Base-by-base conservation (phyloP, 1,140 invertebrate species). In the Musca domestica region DNA sequence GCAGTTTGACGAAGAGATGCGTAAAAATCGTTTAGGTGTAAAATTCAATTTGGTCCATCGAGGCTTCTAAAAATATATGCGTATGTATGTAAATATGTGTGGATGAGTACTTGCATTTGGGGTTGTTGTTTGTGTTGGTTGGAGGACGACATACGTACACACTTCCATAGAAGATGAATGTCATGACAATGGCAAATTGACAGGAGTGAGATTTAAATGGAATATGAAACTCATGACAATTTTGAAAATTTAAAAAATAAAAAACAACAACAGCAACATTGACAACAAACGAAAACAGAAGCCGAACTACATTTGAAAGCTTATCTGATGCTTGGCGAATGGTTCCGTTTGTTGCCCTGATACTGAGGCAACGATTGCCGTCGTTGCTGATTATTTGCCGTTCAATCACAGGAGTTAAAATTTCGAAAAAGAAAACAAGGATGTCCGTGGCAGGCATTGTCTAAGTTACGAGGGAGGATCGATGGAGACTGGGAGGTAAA, bases 21-120 rank as follows among this genome's bases (percentile, higher is more conserved):
- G 17, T 61, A 34, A 61, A 61, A 34, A 41, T 61, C 56, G 19
- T 61, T 61, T 19, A 61, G 27, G 56, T 61, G 56, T 61, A 61
- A 61, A 61, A 61, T 61, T 61, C 56, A 61, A 61, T 61, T 61
- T 34, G 19, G 34, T 5, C 4, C 56, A 61, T 61, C 19, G 19
- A 34, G 34, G 54, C 54, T 30, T 61, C 34, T 61, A 61, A 30
- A 61, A 10, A 41, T 61, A 23, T 58, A 9, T 30, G 27, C 12
- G 34, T 41, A 41, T 12, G 34, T 41, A 12, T 9, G 34, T 5
- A 41, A 12, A 41, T 30, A 30, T 30, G 27, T 30, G 9, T 30
- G n/a, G n/a, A n/a, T n/a, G n/a, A n/a, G 34, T 41, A 41, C 34
- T 41, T 41, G 34, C 34, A 41, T 41, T 41, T 5, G 34, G 27